Evolutionary conservation across 2,113 vertebrate genomes (phyloP).

Genomic region (Tenebrosternarchus preto): DNA sequence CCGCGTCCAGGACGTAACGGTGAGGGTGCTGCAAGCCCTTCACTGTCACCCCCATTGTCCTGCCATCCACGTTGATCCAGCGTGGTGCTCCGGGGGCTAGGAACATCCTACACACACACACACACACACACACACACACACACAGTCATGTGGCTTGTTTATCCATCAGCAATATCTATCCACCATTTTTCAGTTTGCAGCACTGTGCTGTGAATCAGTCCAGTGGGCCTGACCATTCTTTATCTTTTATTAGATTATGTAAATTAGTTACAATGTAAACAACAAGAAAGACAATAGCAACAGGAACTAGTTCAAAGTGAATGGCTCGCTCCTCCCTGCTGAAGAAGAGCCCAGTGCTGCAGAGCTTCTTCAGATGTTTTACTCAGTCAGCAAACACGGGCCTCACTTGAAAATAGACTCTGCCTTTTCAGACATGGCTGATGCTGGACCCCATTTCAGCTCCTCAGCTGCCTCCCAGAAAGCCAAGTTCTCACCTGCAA

Average conservation of each 20-base stretch:
- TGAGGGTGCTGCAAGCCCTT: conserved; percentile 91
- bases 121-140: conserved; percentile 15
- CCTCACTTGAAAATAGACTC: conserved; percentile 91
- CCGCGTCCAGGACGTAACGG: conserved; percentile 92
- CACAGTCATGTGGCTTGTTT: neutral
- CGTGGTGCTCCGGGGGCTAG: conserved; percentile 90
- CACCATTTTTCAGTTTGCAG: too few relatives aligned
- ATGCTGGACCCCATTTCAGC: conserved; percentile 88
- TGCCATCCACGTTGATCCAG: conserved; percentile 98
- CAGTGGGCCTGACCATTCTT: too few relatives aligned
- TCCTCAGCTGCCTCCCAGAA: conserved; percentile 99
- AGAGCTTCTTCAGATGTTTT: neutral
- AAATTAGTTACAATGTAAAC: too few relatives aligned
- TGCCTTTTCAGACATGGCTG: conserved; percentile 89
- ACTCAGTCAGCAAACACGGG: neutral
- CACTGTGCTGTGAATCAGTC: too few relatives aligned
- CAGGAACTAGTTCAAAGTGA: neutral
- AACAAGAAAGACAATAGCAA: neutral
- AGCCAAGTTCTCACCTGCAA: conserved; percentile 90
- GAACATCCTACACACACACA: conserved; percentile 79
- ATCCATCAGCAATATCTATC: neutral
- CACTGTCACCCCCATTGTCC: conserved; percentile 96
- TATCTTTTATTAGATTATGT: too few relatives aligned
- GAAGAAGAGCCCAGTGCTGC: neutral
- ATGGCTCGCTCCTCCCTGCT: too few relatives aligned